Percentiles rank a stretch among this genome's conserved stretches.
Evolutionary conservation across 2,797 vertebrate species (phyloP).

Genomic region (Microhierax caerulescens): DNA sequence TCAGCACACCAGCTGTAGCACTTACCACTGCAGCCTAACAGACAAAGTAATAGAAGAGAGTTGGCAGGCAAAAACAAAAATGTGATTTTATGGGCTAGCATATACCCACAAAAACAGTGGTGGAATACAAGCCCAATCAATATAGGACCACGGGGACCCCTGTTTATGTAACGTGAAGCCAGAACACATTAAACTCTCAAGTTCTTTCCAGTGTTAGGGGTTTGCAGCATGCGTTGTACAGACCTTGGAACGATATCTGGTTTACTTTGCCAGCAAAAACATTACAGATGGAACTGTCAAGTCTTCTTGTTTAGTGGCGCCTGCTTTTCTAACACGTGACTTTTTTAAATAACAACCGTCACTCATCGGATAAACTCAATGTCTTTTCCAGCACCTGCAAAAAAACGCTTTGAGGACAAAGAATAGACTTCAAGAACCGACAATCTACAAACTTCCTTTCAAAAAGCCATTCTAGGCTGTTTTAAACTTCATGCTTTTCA

Average conservation of each 20-base stretch:
- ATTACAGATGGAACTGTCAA: constrained; percentile 63
- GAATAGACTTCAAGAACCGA: background rate
- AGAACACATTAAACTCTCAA: constrained; percentile 64
- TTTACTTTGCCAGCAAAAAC: constrained; percentile 63
- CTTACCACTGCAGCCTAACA: constrained; percentile 33
- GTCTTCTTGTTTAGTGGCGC: constrained; percentile 54
- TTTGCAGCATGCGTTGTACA: constrained; percentile 58
- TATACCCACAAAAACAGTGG: constrained; percentile 68
- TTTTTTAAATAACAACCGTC: constrained; percentile 43
- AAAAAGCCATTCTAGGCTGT: background rate
- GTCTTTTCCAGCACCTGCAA: constrained; percentile 54
- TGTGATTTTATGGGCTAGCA: constrained; percentile 66
- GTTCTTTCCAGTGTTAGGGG: constrained; percentile 68
- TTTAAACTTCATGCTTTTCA: background rate
- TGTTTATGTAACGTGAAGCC: constrained; percentile 72
- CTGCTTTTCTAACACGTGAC: constrained; percentile 52
- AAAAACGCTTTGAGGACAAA: constrained; percentile 20
- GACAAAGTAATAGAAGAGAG: constrained; percentile 39
- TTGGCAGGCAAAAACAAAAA: constrained; percentile 64
- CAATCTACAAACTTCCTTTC: background rate
- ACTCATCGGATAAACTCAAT: constrained; percentile 26
- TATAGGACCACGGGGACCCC: constrained; percentile 61
- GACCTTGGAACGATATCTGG: constrained; percentile 49
- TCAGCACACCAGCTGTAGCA: constrained; percentile 36
- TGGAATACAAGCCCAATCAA: constrained; percentile 68